These are phyloP conservation scores for Indicator indicator DNA, from an alignment of 2,113 vertebrate species.

Conservation along the genomic window DNA sequence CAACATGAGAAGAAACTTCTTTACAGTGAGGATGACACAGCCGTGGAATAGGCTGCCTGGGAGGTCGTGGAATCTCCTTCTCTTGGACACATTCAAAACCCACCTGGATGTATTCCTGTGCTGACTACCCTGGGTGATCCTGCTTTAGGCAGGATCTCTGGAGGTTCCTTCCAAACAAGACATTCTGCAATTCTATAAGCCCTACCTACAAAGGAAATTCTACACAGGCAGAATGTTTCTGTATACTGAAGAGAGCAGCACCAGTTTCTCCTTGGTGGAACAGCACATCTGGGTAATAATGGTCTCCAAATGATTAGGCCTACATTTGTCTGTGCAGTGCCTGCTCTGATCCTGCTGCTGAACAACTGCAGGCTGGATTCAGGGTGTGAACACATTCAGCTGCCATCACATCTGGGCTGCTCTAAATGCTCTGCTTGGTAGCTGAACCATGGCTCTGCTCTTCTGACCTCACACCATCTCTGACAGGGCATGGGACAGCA, in stretches of 20 bases:
- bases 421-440: background rate
- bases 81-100: too few relatives aligned
- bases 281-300: background rate
- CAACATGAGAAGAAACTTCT: too few relatives aligned
- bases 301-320: background rate
- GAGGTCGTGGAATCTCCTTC: too few relatives aligned
- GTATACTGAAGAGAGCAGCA: background rate
- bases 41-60: too few relatives aligned
- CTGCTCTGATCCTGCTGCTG: background rate
- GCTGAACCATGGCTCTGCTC: background rate
- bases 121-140: too few relatives aligned
- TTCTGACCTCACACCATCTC: background rate
- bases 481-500: background rate
- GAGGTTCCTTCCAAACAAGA: background rate
- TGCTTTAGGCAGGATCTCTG: too few relatives aligned
- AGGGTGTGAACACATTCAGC: accelerated
- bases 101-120: too few relatives aligned
- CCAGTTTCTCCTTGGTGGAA: background rate
- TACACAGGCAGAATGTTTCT: background rate
- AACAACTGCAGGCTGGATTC: background rate
- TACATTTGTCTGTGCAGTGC: background rate
- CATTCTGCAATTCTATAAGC: background rate
- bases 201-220: background rate
- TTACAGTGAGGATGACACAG: too few relatives aligned
- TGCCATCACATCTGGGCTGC: background rate